phyloP scores from a whole-genome alignment of 2,888 invertebrate genomes.

The Sepiola atlantica region DNA sequence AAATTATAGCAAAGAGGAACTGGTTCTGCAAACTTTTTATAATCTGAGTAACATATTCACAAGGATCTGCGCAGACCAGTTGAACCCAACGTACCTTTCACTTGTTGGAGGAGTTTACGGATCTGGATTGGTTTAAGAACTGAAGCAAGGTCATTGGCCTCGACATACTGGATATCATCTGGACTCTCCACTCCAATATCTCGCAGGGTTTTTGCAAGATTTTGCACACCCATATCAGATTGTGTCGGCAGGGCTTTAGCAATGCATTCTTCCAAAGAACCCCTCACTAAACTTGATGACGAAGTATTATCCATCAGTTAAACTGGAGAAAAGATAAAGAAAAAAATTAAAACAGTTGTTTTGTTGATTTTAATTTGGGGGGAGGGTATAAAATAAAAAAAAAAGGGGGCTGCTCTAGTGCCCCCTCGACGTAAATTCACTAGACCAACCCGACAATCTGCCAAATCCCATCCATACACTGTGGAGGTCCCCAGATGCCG shows the following conservation, averaged over 20 bases:
- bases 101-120: conserved; percentile 40
- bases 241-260: conserved; percentile 33
- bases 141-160: neutral
- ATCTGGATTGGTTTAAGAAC: conserved; percentile 39
- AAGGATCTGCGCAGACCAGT: neutral
- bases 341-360: neutral
- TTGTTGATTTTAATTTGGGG: neutral
- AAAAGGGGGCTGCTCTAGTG: no score
- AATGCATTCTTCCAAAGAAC: conserved; percentile 36
- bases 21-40: no score
- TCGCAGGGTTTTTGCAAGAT: conserved; percentile 35
- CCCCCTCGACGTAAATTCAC: no score
- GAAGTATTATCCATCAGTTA: neutral
- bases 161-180: conserved; percentile 37
- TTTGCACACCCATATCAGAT: neutral
- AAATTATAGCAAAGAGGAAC: no score
- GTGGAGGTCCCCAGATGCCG: no score
- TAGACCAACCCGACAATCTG: no score
- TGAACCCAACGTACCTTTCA: neutral
- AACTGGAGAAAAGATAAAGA: neutral
- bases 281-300: neutral
- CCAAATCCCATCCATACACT: no score
- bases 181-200: conserved; percentile 33
- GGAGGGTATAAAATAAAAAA: no score
- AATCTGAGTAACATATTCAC: no score